These are phyloP conservation scores for Lichenostomus cassidix DNA, from an alignment of 2,113 vertebrate genomes.

Conservation along the genomic window DNA sequence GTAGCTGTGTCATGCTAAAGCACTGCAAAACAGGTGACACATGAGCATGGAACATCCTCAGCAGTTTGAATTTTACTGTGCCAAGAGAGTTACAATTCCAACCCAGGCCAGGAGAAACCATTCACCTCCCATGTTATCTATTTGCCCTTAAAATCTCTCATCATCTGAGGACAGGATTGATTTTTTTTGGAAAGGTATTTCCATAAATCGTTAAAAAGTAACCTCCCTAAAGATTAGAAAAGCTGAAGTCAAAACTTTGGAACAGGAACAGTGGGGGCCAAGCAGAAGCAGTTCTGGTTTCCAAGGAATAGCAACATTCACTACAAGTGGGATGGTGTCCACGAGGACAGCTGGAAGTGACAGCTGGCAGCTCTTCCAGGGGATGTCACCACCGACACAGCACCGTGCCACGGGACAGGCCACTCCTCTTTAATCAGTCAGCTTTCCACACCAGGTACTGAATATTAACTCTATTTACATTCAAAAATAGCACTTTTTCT, in stretches of 20 bases:
- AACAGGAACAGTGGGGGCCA: conserved; percentile 31
- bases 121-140: neutral
- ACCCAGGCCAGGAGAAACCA: neutral
- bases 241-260: conserved; percentile 60
- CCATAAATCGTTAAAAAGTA: conserved; percentile 59
- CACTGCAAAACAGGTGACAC: neutral
- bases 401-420: neutral
- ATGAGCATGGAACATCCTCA: neutral
- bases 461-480: conserved; percentile 37
- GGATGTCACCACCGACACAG: neutral
- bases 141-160: neutral
- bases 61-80: neutral
- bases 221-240: conserved; percentile 71
- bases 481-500: conserved; percentile 59
- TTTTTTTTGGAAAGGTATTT: neutral
- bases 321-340: neutral
- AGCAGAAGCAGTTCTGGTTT: conserved; percentile 51
- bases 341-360: neutral
- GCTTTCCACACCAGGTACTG: conserved; percentile 37
- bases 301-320: neutral
- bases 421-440: conserved; percentile 25
- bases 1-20: neutral
- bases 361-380: neutral
- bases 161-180: neutral
- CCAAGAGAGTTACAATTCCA: neutral